A percentile compares a stretch with the other conserved stretches of the same genome.
Evolutionary conservation across 2,113 vertebrate species (phyloP).

Genomic region (Pristiophorus japonicus): DNA sequence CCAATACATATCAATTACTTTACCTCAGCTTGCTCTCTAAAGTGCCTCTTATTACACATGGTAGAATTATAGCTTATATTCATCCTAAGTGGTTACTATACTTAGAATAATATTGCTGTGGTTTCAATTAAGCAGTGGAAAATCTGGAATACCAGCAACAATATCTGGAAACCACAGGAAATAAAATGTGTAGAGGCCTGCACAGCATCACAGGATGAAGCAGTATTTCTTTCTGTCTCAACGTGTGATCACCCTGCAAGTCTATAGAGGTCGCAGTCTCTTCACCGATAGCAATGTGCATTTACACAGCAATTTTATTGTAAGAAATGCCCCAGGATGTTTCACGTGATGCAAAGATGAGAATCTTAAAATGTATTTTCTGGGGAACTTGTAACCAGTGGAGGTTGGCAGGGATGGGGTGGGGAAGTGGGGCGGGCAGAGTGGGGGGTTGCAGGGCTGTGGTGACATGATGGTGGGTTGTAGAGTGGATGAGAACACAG

Average conservation of each 20-base stretch:
- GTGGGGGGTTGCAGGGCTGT: too few relatives aligned
- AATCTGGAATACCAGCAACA: not conserved
- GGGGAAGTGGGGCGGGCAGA: too few relatives aligned
- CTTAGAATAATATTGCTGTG: not conserved
- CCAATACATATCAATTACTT: not conserved
- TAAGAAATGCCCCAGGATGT: not conserved
- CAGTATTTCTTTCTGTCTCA: not conserved
- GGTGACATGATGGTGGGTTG: too few relatives aligned
- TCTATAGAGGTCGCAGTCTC: not conserved
- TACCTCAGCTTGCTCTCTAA: not conserved
- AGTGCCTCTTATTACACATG: not conserved
- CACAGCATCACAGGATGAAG: not conserved
- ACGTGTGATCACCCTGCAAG: not conserved
- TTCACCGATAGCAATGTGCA: not conserved
- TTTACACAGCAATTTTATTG: not conserved
- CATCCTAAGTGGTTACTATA: not conserved
- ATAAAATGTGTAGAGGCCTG: not conserved
- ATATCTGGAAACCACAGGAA: conserved; percentile 13
- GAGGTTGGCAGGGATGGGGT: not conserved
- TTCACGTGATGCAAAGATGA: not conserved
- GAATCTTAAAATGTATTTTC: not conserved
- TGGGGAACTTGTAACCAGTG: not conserved
- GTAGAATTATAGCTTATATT: not conserved
- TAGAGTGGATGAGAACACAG: not conserved
- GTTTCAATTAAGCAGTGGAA: not conserved